Conservation (phyloP, 2,888 invertebrate species). For the Falcaria lacertinaria region DNA sequence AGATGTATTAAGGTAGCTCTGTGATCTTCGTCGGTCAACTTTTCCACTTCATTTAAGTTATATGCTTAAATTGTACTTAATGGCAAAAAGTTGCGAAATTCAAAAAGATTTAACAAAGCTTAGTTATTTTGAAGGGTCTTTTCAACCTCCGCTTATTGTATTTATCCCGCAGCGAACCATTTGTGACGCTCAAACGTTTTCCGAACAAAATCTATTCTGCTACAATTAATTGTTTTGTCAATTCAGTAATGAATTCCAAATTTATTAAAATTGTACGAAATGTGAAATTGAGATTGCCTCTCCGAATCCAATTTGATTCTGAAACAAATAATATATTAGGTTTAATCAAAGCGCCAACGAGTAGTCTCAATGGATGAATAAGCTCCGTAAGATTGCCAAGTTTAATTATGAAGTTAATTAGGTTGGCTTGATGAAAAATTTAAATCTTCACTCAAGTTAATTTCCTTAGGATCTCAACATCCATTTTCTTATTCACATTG, state of each 20-base stretch:
- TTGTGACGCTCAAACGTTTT: constrained; percentile 37
- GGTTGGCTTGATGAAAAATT: constrained; percentile 73
- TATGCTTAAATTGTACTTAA: constrained; percentile 74
- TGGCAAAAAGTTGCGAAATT: constrained; percentile 69
- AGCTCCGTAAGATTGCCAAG: constrained; percentile 54
- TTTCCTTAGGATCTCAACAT: constrained; percentile 57
- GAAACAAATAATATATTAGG: constrained; percentile 20
- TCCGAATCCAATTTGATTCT: constrained; percentile 14
- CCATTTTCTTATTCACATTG: constrained; percentile 60
- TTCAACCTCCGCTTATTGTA: constrained; percentile 48
- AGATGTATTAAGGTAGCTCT: background rate
- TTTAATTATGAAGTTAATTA: constrained; percentile 76
- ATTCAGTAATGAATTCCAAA: constrained; percentile 18
- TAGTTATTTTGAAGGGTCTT: constrained; percentile 60
- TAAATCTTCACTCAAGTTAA: constrained; percentile 69
- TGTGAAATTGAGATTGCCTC: constrained; percentile 10
- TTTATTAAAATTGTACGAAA: constrained; percentile 17
- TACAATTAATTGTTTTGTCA: constrained; percentile 24
- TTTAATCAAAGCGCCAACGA: constrained; percentile 19
- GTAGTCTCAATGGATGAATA: constrained; percentile 54
- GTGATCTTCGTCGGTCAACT: constrained; percentile 47
- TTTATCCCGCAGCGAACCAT: constrained; percentile 50
- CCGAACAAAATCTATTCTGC: constrained; percentile 32
- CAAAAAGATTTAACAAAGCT: constrained; percentile 77
- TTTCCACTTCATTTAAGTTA: constrained; percentile 78